A percentile compares a stretch with the other conserved stretches of the same genome.
These are phyloP conservation scores for Nebria brevicollis DNA, from an alignment of 2,888 invertebrate genomes.

Conservation along the genomic window DNA sequence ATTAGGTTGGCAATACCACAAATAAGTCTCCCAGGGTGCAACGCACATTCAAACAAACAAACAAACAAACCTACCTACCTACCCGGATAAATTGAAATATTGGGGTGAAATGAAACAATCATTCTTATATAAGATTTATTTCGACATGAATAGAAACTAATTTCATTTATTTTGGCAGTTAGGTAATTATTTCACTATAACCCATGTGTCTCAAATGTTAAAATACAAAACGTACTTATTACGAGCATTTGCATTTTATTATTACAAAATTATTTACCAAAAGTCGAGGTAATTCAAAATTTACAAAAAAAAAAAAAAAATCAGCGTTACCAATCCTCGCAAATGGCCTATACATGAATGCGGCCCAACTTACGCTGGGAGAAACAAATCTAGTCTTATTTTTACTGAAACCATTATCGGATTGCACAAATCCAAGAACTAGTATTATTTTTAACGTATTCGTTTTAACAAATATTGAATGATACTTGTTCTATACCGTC, in stretches of 20 bases:
- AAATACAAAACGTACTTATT: not conserved
- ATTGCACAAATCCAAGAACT: constrained; percentile 58
- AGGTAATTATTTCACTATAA: no score
- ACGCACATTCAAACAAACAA: not conserved
- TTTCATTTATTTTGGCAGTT: not conserved
- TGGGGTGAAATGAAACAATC: not conserved
- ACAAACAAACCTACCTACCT: not conserved
- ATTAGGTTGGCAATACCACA: constrained; percentile 58
- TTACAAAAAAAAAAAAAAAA: not conserved
- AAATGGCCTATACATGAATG: not conserved
- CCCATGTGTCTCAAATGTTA: no score
- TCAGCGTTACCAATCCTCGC: not conserved
- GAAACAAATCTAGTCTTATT: constrained; percentile 59
- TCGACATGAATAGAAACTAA: not conserved
- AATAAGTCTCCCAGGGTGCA: constrained; percentile 27
- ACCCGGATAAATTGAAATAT: not conserved
- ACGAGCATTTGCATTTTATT: not conserved
- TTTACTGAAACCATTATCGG: constrained; percentile 51
- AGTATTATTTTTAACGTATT: constrained; percentile 56
- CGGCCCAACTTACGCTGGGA: constrained; percentile 52
- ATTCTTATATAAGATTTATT: not conserved
- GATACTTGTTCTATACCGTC: constrained; percentile 62
- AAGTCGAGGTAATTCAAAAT: not conserved
- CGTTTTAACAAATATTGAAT: constrained; percentile 51
- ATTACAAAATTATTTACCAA: not conserved